Percentiles rank a stretch among this genome's conserved stretches.
phyloP scores from a whole-genome alignment of 2,888 invertebrate species.

The Bhutanitis thaidina region DNA sequence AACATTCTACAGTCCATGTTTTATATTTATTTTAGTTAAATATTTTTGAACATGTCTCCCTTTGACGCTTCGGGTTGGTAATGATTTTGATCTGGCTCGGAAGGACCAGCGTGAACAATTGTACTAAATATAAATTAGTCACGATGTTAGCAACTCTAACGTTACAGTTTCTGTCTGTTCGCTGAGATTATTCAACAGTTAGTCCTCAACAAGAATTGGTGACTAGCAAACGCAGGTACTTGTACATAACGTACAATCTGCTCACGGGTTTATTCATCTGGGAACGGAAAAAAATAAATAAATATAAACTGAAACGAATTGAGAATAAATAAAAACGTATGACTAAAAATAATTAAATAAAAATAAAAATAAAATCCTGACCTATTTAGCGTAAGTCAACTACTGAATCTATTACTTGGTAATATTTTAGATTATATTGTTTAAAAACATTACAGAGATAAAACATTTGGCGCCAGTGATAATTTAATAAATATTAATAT shows the following conservation, averaged over 20 bases:
- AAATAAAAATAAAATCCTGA: background rate
- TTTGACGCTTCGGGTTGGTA: too few species aligned
- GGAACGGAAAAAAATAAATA: slow-evolving; percentile 44
- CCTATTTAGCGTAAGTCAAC: background rate
- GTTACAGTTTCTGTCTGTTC: background rate
- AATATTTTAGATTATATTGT: too few species aligned
- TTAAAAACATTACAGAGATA: too few species aligned
- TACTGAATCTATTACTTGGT: background rate
- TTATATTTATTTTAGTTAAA: too few species aligned
- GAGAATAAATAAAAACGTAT: slow-evolving; percentile 20
- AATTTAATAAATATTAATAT: too few species aligned
- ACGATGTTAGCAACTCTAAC: background rate
- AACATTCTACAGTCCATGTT: too few species aligned
- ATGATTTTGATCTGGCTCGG: slow-evolving; percentile 1
- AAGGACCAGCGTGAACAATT: slow-evolving; percentile 5
- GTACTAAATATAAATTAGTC: background rate
- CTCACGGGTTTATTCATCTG: slow-evolving; percentile 48
- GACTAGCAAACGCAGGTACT: slow-evolving; percentile 42
- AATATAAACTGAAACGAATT: slow-evolving; percentile 28
- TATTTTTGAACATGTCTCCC: too few species aligned
- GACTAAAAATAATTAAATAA: background rate
- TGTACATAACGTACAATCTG: slow-evolving; percentile 42
- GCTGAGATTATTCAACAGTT: background rate
- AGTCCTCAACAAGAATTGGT: slow-evolving; percentile 30
- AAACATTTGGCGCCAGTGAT: too few species aligned